Percentiles rank a stretch among this genome's conserved stretches.
Evolutionary conservation across 2,797 vertebrate genomes (phyloP).

Genomic region (Echiichthys vipera): DNA sequence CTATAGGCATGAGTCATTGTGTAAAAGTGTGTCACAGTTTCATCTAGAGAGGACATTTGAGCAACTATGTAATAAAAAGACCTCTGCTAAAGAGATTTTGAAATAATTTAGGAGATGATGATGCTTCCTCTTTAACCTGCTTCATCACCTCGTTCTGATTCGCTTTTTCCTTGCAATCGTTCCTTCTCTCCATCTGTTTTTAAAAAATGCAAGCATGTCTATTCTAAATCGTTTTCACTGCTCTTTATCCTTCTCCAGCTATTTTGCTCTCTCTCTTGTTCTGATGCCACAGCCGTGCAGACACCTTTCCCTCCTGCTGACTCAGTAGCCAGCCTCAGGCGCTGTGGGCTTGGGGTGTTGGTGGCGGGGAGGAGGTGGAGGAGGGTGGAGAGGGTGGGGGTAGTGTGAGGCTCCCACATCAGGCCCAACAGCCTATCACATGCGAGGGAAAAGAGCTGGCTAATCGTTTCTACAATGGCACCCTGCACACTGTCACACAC

Average conservation of each 20-base stretch:
- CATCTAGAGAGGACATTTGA: background rate
- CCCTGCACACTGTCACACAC: conserved; percentile 79
- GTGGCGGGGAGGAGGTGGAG: conserved; percentile 63
- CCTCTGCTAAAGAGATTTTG: conserved; percentile 30
- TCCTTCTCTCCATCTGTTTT: conserved; percentile 48
- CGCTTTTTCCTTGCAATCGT: conserved; percentile 21
- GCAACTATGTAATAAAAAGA: conserved; percentile 6
- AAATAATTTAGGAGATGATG: conserved; percentile 43
- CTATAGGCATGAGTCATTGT: background rate
- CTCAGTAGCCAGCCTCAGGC: conserved; percentile 85
- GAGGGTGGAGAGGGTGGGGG: conserved; percentile 2
- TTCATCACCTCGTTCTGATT: conserved; percentile 47
- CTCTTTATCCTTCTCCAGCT: conserved; percentile 67
- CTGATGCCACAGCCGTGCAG: conserved; percentile 83
- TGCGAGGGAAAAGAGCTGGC: conserved; percentile 83
- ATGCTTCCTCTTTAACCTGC: conserved; percentile 52
- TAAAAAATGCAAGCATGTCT: conserved; percentile 57
- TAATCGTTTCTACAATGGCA: conserved; percentile 86
- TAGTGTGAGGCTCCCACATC: conserved; percentile 80
- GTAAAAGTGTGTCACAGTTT: conserved; percentile 1
- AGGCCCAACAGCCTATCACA: conserved; percentile 81
- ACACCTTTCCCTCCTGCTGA: conserved; percentile 88
- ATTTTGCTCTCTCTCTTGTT: conserved; percentile 71
- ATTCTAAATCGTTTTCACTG: conserved; percentile 49
- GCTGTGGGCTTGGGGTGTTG: conserved; percentile 81